A percentile compares a stretch with the other conserved stretches of the same genome.
phyloP scores from a whole-genome alignment of 2,113 vertebrate genomes.

The Anolis carolinensis region DNA sequence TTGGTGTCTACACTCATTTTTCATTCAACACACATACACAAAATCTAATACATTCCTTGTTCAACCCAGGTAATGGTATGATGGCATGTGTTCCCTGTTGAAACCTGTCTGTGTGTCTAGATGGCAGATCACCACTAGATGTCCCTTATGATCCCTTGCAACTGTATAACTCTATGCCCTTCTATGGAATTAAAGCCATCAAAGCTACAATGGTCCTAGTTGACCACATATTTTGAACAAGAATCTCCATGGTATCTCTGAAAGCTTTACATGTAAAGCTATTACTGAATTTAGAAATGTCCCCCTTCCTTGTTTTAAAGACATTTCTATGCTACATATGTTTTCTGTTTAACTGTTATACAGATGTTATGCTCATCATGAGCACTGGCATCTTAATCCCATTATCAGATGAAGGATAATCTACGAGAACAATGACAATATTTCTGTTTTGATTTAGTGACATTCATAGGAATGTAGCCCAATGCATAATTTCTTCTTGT shows the following conservation, averaged over 20 bases:
- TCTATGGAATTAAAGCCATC: background rate
- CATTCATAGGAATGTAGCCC: accelerated
- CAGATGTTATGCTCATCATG: background rate
- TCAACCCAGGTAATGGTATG: background rate
- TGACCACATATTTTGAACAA: background rate
- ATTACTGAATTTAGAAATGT: background rate
- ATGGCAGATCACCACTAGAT: background rate
- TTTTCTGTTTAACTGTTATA: background rate
- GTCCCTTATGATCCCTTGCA: no score
- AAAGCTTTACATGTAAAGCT: background rate
- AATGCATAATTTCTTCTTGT: background rate
- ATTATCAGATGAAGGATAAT: background rate
- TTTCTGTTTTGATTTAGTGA: background rate
- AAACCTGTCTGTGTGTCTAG: background rate
- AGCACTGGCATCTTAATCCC: background rate
- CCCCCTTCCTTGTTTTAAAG: background rate
- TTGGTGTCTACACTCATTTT: background rate
- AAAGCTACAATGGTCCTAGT: background rate
- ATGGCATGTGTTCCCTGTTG: background rate
- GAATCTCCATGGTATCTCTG: background rate
- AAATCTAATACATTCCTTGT: no score
- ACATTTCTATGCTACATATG: background rate
- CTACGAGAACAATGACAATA: background rate
- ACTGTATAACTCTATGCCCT: background rate
- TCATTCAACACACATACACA: background rate